Evolutionary conservation across 1,140 invertebrate genomes (phyloP).

Genomic region (Zaprionus tsacasi): DNA sequence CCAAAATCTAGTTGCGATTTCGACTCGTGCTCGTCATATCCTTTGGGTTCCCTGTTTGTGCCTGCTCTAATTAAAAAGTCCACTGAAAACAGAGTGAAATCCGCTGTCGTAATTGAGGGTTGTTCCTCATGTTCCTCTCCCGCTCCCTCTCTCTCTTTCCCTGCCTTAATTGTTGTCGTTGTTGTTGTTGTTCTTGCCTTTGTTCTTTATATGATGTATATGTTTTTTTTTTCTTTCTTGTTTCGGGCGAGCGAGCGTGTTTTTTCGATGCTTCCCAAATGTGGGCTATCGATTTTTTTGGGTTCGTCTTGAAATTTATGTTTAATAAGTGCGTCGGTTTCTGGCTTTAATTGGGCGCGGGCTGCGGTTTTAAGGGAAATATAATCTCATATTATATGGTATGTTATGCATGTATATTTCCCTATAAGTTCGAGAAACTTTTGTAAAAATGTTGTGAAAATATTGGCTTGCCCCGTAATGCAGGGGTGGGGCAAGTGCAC

Average conservation of each 20-base stretch:
- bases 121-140: conserved; percentile 53
- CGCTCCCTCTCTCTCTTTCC: too few species aligned
- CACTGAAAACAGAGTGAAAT: conserved; percentile 41
- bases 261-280: conserved; percentile 49
- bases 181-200: conserved; percentile 57
- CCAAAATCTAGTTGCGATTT: neutral
- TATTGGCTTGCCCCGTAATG: conserved; percentile 9
- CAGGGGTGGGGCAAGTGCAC: conserved; percentile 28
- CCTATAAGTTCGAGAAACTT: conserved; percentile 18
- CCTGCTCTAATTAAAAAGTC: conserved; percentile 55
- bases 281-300: conserved; percentile 77
- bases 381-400: neutral
- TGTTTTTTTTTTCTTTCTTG: conserved; percentile 34
- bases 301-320: conserved; percentile 46
- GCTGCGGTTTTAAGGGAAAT: neutral
- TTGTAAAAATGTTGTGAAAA: conserved; percentile 29
- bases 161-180: conserved; percentile 68
- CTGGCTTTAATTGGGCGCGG: conserved; percentile 18
- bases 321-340: conserved; percentile 21
- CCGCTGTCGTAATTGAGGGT: conserved; percentile 63
- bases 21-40: conserved; percentile 31
- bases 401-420: neutral
- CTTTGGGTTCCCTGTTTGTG: conserved; percentile 28
- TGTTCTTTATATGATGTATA: conserved; percentile 41
- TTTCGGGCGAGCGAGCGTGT: conserved; percentile 17